Conservation (phyloP, 1,140 invertebrate species). For the Pemphigus obesinymphae region DNA sequence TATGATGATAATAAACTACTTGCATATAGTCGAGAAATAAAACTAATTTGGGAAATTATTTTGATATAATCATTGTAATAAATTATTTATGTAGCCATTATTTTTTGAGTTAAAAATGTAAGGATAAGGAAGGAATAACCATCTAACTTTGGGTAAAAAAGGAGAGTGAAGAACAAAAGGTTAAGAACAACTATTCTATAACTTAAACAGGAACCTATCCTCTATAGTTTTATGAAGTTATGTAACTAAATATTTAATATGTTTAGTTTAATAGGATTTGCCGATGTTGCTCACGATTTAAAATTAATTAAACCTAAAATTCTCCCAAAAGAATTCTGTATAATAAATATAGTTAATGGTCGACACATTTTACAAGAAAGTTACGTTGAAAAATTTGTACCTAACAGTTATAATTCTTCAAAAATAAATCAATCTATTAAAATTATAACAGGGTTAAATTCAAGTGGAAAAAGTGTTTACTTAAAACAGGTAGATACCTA, state of each 20-base stretch:
- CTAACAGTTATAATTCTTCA: constrained; percentile 65
- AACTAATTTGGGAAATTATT: no score
- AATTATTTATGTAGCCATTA: no score
- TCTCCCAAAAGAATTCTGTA: constrained; percentile 48
- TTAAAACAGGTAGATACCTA: constrained; percentile 56
- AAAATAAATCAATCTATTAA: constrained; percentile 59
- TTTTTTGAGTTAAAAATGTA: no score
- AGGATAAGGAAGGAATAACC: no score
- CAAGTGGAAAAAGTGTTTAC: constrained; percentile 88
- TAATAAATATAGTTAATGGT: constrained; percentile 66
- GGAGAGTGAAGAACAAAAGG: no score
- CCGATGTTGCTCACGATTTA: constrained; percentile 63
- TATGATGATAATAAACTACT: no score
- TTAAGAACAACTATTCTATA: no score
- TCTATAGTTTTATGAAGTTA: background rate
- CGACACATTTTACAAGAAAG: constrained; percentile 74
- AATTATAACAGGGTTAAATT: constrained; percentile 82
- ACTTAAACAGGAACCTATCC: no score
- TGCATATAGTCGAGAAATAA: no score
- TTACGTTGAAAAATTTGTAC: constrained; percentile 62
- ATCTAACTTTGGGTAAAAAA: no score
- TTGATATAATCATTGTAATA: no score
- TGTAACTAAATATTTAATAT: background rate
- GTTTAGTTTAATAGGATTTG: constrained; percentile 66
- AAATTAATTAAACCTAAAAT: constrained; percentile 67